Evolutionary conservation across 2,797 vertebrate species (phyloP).

Genomic region (Hypotaenidia okinawae): DNA sequence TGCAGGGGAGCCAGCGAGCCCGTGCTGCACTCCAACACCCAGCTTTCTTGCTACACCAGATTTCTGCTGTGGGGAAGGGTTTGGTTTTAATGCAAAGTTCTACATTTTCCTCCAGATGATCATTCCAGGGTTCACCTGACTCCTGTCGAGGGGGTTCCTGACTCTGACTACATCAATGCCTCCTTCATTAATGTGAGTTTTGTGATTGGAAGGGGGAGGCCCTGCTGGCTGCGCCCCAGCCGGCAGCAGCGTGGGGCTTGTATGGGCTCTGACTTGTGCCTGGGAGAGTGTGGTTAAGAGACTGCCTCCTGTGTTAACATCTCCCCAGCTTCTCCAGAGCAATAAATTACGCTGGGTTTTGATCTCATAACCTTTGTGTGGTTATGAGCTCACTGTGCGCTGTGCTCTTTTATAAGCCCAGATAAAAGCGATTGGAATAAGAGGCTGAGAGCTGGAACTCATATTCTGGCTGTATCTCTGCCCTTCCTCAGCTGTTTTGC

Average conservation of each 20-base stretch:
- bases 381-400: not conserved
- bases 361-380: not conserved
- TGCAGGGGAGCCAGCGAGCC: rapidly evolving
- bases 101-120: conserved; percentile 84
- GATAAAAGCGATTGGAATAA: not conserved
- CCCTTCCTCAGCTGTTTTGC: not conserved
- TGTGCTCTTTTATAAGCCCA: rapidly evolving
- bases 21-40: rapidly evolving
- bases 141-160: conserved; percentile 93
- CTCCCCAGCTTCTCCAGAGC: not conserved
- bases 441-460: not conserved
- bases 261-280: no score
- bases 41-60: rapidly evolving
- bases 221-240: rapidly evolving
- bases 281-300: not conserved
- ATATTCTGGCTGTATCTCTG: not conserved
- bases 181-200: conserved; percentile 96
- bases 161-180: conserved; percentile 98
- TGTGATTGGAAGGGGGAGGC: not conserved
- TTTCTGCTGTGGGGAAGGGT: not conserved
- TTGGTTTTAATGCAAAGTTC: not conserved
- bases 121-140: conserved; percentile 95
- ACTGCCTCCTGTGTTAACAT: not conserved
- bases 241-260: rapidly evolving
- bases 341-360: not conserved